A percentile compares a stretch with the other conserved stretches of the same genome.
phyloP scores from a whole-genome alignment of 2,113 vertebrate species.

The Nothocercus nigrocapillus region DNA sequence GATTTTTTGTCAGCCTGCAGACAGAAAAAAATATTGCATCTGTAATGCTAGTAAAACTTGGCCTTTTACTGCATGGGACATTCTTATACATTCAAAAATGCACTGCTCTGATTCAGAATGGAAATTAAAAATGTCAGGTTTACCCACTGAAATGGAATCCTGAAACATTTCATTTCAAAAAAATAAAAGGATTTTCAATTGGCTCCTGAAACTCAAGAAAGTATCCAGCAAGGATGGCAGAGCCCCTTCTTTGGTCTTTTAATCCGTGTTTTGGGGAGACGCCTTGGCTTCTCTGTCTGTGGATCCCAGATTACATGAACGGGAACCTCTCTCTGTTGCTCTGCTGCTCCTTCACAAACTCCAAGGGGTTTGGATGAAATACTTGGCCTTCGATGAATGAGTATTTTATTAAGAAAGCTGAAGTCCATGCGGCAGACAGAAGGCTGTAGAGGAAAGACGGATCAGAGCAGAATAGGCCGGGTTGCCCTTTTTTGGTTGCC shows the following conservation, averaged over 20 bases:
- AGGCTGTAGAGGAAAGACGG: background rate
- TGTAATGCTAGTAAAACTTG: background rate
- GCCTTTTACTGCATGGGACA: background rate
- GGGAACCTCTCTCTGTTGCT: background rate
- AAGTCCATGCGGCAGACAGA: accelerated
- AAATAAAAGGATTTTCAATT: background rate
- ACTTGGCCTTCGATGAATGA: background rate
- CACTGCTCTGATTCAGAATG: background rate
- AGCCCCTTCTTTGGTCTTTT: background rate
- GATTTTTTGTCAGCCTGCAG: background rate
- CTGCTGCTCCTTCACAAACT: background rate
- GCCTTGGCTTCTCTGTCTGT: background rate
- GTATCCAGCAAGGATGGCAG: background rate
- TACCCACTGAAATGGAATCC: background rate
- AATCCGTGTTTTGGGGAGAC: background rate
- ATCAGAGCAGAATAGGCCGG: background rate
- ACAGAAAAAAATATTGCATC: background rate
- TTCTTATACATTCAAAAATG: background rate
- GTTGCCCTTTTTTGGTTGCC: background rate
- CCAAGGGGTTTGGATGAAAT: background rate
- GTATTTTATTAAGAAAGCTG: background rate
- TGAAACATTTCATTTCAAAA: background rate
- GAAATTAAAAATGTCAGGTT: background rate
- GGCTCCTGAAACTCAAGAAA: background rate
- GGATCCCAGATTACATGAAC: background rate